Evolutionary conservation across 2,113 vertebrate species (phyloP), one percentile per base, ranked within the genome.

Genomic region (Mystacornis crossleyi): DNA sequence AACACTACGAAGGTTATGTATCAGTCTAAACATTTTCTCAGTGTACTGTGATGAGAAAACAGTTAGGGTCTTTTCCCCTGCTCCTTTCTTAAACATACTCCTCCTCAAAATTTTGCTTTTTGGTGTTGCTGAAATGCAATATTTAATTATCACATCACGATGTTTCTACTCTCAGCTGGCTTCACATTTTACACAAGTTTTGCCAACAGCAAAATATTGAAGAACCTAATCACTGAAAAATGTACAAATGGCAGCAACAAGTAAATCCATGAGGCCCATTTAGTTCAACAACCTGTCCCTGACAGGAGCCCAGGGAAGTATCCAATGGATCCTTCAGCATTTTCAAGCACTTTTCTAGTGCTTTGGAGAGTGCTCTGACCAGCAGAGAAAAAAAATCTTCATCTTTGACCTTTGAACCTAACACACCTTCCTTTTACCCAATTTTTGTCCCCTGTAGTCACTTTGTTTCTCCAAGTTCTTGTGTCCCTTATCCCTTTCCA

Each of bases 11-110:
- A 89, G 86, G 80, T 70, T 83, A 91, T 88, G 71, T 58, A 80
- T 96, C 81, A 96, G 86, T 95, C 78, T 96, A 96, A 97, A 97
- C 50, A 93, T 95, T 97, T 98, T 96, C 89, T 92, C 95, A 89
- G 93, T 90, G 40, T 92, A 89, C 75, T 94, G 61, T 85, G 64
- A 94, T 90, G 83, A 95, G 62, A 95, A 97, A 93, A 93, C 62
- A 74, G 90, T 96, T 90, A 75, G 86, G 53, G n/a, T 93, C 79
- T 89, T 75, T 71, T 8, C 45, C 23, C 20, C 7, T 28, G 10
- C 23, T 42, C 66, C 47, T 83, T 80, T 65, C 80, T 89, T 85
- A 96, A 72, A 95, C 75, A 79, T 40, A 95, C 15, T 77, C 18
- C 58, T 86, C 79, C 62, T 83, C 71, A 72, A 29, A 86, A 83